Evolutionary conservation across 1,140 invertebrate genomes (phyloP), one percentile per base, ranked within the genome.

Genomic region (Melitaea cinxia): DNA sequence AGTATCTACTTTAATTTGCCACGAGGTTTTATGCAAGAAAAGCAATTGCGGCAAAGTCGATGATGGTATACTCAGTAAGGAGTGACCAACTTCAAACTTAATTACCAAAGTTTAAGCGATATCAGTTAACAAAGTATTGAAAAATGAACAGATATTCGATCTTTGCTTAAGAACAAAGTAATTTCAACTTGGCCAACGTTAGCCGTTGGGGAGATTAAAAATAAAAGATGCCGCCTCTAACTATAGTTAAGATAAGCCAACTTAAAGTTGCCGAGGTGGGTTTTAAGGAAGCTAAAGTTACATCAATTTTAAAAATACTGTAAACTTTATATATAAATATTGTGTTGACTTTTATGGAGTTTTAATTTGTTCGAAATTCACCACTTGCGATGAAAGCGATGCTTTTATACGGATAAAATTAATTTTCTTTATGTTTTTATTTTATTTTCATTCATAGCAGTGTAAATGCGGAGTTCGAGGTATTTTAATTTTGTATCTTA

Each of bases 91-190:
- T 67, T 61, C 42, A 42, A 56, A 61, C 57, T 67, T 84, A 85
- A 84, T 85, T 81, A 82, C 74, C 72, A 79, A 85, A 85, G 71
- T 88, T 83, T 57, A 50, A 69, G 54, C 70, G 68, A 74, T 78
- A 77, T 72, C 75, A 79, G 69, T 81, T 83, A 73, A 70, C 75
- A 77, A 85, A 85, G 82, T 89, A 87, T 89, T 87, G 84, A 89
- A 87, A 87, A 89, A 89, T 85, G 84, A 78, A 85, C 64, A 75
- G 77, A 80, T 86, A 85, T 82, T 83, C 83, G 83, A 89, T 89
- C 78, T 83, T 87, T 82, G 80, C 73, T 79, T 75, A 76, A 79
- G 83, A 86, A 82, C 75, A 87, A 84, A 82, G 86, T 87, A 85
- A 89, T 85, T 85, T 83, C 63, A 89, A 85, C 78, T 85, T 71